phyloP scores from a whole-genome alignment of 1,140 invertebrate species.

The Platyura marginata region DNA sequence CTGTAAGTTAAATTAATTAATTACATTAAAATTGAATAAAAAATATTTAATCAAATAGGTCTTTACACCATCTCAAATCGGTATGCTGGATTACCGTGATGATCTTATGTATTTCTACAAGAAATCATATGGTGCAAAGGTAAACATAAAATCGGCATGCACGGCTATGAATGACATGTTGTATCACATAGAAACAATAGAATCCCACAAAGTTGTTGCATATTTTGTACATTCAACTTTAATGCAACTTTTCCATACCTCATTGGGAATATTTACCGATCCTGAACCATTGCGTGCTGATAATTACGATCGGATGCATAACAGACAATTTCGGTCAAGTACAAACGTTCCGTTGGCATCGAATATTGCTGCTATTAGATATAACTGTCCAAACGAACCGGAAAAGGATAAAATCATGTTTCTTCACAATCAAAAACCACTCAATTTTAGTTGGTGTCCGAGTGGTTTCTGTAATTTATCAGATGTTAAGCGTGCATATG shows the following conservation, averaged over 20 bases:
- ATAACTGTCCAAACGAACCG: background rate
- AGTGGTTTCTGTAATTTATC: background rate
- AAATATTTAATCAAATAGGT: constrained; percentile 14
- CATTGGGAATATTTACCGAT: constrained; percentile 50
- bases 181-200: constrained; percentile 27
- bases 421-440: background rate
- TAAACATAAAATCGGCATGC: constrained; percentile 36
- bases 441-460: background rate
- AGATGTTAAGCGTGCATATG: too few relatives aligned
- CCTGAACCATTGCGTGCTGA: constrained; percentile 36
- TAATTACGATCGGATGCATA: constrained; percentile 36
- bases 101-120: constrained; percentile 44
- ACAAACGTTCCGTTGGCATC: constrained; percentile 51
- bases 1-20: constrained; percentile 17
- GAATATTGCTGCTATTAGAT: constrained; percentile 44
- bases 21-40: constrained; percentile 7
- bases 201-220: constrained; percentile 36
- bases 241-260: constrained; percentile 38
- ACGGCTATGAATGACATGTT: constrained; percentile 39
- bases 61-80: constrained; percentile 35
- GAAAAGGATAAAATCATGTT: background rate
- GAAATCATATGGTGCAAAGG: constrained; percentile 35
- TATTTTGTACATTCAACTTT: constrained; percentile 55
- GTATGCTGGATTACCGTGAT: constrained; percentile 39
- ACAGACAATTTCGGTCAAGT: constrained; percentile 52